Evolutionary conservation across 2,797 vertebrate genomes (phyloP), one percentile per base, ranked within the genome.

Genomic region (Galago senegalensis): DNA sequence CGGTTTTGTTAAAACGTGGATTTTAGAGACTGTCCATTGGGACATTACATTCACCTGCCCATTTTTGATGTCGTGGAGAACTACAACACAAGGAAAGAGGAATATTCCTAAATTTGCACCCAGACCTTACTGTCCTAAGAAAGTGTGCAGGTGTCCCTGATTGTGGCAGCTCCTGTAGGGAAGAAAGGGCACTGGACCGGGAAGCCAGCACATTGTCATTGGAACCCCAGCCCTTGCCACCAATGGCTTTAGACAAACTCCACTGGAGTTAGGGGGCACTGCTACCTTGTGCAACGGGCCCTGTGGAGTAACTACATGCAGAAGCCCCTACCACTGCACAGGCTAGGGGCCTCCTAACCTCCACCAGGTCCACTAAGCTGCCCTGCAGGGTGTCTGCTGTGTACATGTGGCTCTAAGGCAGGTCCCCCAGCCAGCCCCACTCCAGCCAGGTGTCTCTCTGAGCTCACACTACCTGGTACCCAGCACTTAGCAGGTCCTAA

Each of bases 11-110:
- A 2, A 34, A 88, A 89, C 27, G 69, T 89, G 69, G 2, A 63
- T 69, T 96, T 92, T 91, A 80, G 83, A 84, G 18, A 56, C 12
- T 40, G 4, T 87, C 27, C 14, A 5, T 63, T 85, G 73, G 89
- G 5, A 73, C 12, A 67, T 67, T 3, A 53, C 49, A 20, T 40
- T 80, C 27, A 73, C 2, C 37, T 85, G 40, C 49, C 63, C 37
- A 31, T 4, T 73, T 90, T 17, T 43, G 69, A 89, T 49, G 31
- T 76, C 53, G 3, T 17, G 7, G 70, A 43, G 46, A 37, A 82
- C 27, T 65, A 79, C 16, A 86, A 16, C 7, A 46, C 1, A 65
- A 43, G 25, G 13, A 20, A 31, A 61, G 69, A 49, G 40, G 56
- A 84, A 13, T 18, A 37, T 93, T 92, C n/a, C 31, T 46, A 63